These are phyloP conservation scores for Semaprochilodus insignis DNA, from an alignment of 2,797 vertebrate species.

Conservation along the genomic window DNA sequence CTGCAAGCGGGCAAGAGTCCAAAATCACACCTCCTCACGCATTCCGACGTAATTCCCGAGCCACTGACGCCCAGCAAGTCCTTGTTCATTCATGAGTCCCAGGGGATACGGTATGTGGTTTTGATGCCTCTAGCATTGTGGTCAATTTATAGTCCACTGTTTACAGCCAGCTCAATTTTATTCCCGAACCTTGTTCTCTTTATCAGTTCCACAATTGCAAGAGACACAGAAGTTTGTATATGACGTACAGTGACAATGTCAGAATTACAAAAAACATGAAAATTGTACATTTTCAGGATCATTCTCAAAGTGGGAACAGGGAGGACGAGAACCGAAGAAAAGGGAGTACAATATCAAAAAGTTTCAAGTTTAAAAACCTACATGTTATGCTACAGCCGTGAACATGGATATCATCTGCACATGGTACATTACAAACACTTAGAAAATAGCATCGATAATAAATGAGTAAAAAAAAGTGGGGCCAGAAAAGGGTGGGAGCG, in stretches of 20 bases:
- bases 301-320: conserved; percentile 27
- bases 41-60: neutral
- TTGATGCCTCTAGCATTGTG: conserved; percentile 3
- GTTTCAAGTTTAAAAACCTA: conserved; percentile 51
- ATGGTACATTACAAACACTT: conserved; percentile 52
- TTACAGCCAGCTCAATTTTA: neutral
- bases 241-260: conserved; percentile 38
- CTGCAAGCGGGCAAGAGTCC: neutral
- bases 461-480: conserved; percentile 37
- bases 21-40: neutral
- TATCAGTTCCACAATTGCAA: conserved; percentile 11
- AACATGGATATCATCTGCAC: conserved; percentile 54
- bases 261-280: conserved; percentile 52
- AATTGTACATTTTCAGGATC: conserved; percentile 51
- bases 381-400: conserved; percentile 61
- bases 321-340: conserved; percentile 26
- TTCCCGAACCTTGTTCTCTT: neutral
- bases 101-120: neutral
- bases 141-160: neutral
- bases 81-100: neutral
- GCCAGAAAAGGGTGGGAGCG: neutral
- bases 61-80: neutral
- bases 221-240: conserved; percentile 24
- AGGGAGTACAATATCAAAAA: conserved; percentile 55
- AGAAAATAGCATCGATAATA: conserved; percentile 53